phyloP scores from a whole-genome alignment of 2,888 invertebrate species.

The Eudasyphora cyanicolor region DNA sequence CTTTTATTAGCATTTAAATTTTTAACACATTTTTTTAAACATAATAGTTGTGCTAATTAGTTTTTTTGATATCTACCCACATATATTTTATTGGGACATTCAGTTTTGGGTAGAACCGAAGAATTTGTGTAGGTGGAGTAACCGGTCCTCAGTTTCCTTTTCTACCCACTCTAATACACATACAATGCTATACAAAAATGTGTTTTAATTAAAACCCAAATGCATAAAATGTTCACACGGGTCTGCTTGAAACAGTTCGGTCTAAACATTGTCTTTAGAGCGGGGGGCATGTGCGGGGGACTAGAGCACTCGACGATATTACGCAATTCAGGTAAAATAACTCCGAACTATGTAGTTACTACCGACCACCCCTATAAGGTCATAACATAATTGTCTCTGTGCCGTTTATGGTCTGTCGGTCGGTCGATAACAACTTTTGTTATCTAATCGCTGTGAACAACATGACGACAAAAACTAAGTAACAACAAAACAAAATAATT shows the following conservation, averaged over 20 bases:
- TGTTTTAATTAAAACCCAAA: background rate
- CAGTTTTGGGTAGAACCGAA: too few relatives aligned
- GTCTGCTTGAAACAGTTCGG: background rate
- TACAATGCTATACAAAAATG: too few relatives aligned
- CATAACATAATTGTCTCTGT: background rate
- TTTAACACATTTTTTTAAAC: too few relatives aligned
- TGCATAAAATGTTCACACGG: background rate
- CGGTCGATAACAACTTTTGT: conserved; percentile 15
- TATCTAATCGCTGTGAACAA: conserved; percentile 34
- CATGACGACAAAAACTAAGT: background rate
- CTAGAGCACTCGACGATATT: background rate
- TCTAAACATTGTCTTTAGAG: background rate
- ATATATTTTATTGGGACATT: too few relatives aligned
- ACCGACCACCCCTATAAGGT: background rate
- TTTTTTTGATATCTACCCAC: too few relatives aligned
- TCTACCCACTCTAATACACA: too few relatives aligned
- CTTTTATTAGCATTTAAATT: too few relatives aligned
- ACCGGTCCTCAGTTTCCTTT: too few relatives aligned
- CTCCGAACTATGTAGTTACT: background rate
- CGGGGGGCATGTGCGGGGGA: background rate
- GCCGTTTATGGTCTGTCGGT: background rate
- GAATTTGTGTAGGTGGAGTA: too few relatives aligned
- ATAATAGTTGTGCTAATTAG: too few relatives aligned
- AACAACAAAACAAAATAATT: conserved; percentile 24
- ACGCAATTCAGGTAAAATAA: background rate